phyloP scores from a whole-genome alignment of 37 sponge, comb jelly and placozoan species.

The Lycopodina hypogea region DNA sequence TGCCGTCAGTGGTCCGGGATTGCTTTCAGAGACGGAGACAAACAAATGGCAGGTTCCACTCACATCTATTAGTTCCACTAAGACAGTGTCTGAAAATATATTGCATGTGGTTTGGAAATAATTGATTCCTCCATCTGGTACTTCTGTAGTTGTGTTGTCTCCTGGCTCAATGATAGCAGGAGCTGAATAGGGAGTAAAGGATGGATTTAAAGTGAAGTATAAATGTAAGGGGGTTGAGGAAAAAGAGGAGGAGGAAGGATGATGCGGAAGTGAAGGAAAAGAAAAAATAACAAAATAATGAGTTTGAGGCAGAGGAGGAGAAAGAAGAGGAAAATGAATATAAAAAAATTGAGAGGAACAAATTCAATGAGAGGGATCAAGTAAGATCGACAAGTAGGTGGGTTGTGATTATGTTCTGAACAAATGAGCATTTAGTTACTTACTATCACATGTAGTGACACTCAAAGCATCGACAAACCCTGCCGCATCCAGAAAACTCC shows the following conservation, averaged over 20 bases:
- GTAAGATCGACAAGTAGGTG: too few species aligned
- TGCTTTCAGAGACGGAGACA: slow-evolving; percentile 48
- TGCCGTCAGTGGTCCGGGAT: slow-evolving; percentile 78
- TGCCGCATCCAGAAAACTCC: slow-evolving; percentile 58
- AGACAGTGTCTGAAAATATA: slow-evolving; percentile 50
- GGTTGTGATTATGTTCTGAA: too few species aligned
- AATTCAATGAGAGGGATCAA: too few species aligned
- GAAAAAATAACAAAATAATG: too few species aligned
- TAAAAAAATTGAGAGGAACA: too few species aligned
- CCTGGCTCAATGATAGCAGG: slow-evolving; percentile 79
- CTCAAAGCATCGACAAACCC: slow-evolving; percentile 75
- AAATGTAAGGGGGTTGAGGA: too few species aligned
- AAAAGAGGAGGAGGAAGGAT: too few species aligned
- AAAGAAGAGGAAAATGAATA: too few species aligned
- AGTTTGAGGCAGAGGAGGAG: too few species aligned
- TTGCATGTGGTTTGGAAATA: slow-evolving; percentile 78
- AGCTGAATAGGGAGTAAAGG: too few species aligned
- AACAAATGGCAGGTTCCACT: slow-evolving; percentile 61
- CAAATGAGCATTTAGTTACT: slow-evolving; percentile 16
- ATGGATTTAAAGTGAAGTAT: too few species aligned
- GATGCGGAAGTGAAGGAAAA: too few species aligned
- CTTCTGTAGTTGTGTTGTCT: slow-evolving; percentile 55
- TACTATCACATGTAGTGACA: slow-evolving; percentile 75
- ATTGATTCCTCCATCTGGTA: slow-evolving; percentile 69
- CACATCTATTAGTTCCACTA: slow-evolving; percentile 70